A percentile compares a stretch with the other conserved stretches of the same genome.
Conservation (phyloP, 2,888 invertebrate genomes). For the Pinctada fucata region DNA sequence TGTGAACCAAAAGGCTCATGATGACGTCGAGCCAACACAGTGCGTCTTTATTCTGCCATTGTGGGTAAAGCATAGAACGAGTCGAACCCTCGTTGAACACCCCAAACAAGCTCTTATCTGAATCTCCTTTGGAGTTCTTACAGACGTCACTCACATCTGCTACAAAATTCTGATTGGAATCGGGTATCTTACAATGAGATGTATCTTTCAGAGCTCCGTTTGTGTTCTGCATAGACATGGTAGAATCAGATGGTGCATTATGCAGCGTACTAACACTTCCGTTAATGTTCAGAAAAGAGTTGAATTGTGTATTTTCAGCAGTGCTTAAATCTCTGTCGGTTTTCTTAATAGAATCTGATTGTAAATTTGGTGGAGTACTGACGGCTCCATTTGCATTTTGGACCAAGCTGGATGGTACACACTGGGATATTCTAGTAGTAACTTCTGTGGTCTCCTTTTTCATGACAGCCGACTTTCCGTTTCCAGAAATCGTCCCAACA, state of each 20-base stretch:
- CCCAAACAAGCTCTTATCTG: too few relatives aligned
- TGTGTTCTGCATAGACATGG: neutral
- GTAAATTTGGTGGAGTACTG: constrained; percentile 10
- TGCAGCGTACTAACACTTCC: too few relatives aligned
- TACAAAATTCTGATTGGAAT: too few relatives aligned
- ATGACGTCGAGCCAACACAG: constrained; percentile 75
- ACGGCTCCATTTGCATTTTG: neutral
- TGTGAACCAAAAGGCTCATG: constrained; percentile 68
- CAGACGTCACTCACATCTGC: too few relatives aligned
- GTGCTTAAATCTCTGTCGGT: too few relatives aligned
- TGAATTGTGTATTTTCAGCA: too few relatives aligned
- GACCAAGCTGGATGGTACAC: neutral
- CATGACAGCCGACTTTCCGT: neutral
- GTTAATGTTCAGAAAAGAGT: too few relatives aligned
- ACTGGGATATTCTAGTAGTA: neutral
- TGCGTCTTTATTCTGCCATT: constrained; percentile 74
- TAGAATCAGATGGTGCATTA: neutral
- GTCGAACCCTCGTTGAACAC: too few relatives aligned
- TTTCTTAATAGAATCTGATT: too few relatives aligned
- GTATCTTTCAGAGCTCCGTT: neutral
- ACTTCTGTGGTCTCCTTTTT: constrained; percentile 8
- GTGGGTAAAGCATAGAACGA: constrained; percentile 51
- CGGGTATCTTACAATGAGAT: neutral
- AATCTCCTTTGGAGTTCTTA: too few relatives aligned
- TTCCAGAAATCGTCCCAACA: too few relatives aligned